A percentile compares a stretch with the other conserved stretches of the same genome.
Evolutionary conservation across 2,888 invertebrate genomes (phyloP).

Genomic region (Diachrysia chrysitis): DNA sequence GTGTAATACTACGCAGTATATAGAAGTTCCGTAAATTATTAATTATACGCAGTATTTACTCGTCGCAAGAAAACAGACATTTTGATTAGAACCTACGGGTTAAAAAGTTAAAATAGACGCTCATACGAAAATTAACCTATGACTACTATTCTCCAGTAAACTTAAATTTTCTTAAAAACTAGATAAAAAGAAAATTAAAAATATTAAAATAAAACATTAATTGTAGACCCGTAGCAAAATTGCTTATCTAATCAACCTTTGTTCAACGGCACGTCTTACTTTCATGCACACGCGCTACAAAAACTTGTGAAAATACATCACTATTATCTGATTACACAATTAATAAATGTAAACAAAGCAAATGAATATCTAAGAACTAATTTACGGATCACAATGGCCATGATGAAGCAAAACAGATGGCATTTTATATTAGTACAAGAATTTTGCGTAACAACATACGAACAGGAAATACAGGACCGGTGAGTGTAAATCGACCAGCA

Average conservation of each 20-base stretch:
- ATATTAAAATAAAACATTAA: too few species aligned
- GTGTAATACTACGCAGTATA: too few species aligned
- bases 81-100: too few species aligned
- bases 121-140: too few species aligned
- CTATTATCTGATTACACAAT: slow-evolving; percentile 53
- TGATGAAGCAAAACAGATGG: slow-evolving; percentile 65
- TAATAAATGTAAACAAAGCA: slow-evolving; percentile 72
- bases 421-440: slow-evolving; percentile 75
- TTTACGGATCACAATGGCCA: slow-evolving; percentile 78
- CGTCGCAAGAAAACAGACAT: too few species aligned
- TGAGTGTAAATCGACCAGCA: slow-evolving; percentile 69
- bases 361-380: slow-evolving; percentile 77
- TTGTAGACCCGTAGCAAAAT: neutral
- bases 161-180: too few species aligned
- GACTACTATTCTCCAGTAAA: too few species aligned
- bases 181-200: too few species aligned
- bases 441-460: slow-evolving; percentile 78
- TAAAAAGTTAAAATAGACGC: too few species aligned
- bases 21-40: too few species aligned
- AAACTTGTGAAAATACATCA: slow-evolving; percentile 50
- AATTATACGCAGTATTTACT: too few species aligned
- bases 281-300: slow-evolving; percentile 28
- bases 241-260: slow-evolving; percentile 25
- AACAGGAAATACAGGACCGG: slow-evolving; percentile 85
- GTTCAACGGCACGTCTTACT: slow-evolving; percentile 24